A percentile compares a stretch with the other conserved stretches of the same genome.
These are phyloP conservation scores for Ganaspis sp. DNA, from an alignment of 1,140 invertebrate species.

Conservation along the genomic window DNA sequence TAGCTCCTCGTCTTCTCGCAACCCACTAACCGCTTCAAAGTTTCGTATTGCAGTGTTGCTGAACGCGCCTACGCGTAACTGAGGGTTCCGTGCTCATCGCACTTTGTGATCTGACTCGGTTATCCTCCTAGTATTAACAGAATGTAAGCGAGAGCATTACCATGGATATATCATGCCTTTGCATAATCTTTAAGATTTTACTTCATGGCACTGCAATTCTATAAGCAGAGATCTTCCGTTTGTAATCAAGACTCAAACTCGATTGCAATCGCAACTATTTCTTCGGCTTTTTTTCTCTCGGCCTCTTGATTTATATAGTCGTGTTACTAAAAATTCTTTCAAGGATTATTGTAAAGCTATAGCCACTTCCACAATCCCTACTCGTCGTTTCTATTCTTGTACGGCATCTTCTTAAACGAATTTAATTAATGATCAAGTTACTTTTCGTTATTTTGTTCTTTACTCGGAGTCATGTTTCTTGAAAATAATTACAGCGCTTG, in stretches of 20 bases:
- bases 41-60: conserved; percentile 4
- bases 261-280: conserved; percentile 17
- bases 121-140: conserved; percentile 24
- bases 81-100: conserved; percentile 16
- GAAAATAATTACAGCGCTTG: too few species aligned
- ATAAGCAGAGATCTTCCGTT: conserved; percentile 3
- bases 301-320: neutral
- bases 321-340: too few species aligned
- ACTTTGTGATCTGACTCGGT: conserved; percentile 22
- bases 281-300: neutral
- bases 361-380: too few species aligned
- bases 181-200: conserved; percentile 32
- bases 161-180: conserved; percentile 15
- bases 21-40: conserved; percentile 31
- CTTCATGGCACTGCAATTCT: conserved; percentile 3
- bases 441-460: neutral
- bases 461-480: too few species aligned
- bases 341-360: too few species aligned
- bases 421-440: neutral
- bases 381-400: too few species aligned
- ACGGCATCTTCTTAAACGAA: too few species aligned
- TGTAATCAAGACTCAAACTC: conserved; percentile 8
- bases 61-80: conserved; percentile 20
- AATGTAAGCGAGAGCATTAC: conserved; percentile 28
- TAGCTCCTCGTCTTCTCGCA: conserved; percentile 42